Evolutionary conservation across 2,797 vertebrate genomes (phyloP).

Genomic region (Danio kyathit): DNA sequence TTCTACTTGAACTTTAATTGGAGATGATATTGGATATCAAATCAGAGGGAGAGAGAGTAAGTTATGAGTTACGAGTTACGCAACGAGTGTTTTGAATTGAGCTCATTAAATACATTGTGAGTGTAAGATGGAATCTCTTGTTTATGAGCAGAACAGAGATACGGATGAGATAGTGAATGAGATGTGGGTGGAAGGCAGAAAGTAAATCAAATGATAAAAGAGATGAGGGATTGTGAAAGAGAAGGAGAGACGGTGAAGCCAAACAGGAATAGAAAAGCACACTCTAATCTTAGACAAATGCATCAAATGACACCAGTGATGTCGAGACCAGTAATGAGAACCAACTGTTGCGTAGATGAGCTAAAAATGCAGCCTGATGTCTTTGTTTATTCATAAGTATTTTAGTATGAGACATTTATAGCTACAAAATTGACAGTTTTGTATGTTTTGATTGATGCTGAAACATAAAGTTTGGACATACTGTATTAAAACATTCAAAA

Average conservation of each 20-base stretch:
- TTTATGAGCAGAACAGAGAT: not conserved
- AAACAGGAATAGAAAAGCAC: not conserved
- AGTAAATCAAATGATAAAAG: slow-evolving; percentile 16
- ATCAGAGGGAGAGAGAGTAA: not conserved
- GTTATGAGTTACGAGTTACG: not conserved
- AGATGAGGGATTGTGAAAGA: slow-evolving; percentile 18
- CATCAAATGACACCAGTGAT: not conserved
- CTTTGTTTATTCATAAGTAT: too few relatives aligned
- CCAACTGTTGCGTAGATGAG: not conserved
- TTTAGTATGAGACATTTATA: too few relatives aligned
- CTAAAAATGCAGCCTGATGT: not conserved
- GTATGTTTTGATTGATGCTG: too few relatives aligned
- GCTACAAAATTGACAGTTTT: too few relatives aligned
- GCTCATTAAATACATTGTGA: slow-evolving; percentile 37
- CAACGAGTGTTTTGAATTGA: slow-evolving; percentile 26
- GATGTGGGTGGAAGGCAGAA: not conserved
- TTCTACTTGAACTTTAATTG: slow-evolving; percentile 7
- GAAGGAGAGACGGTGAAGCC: not conserved
- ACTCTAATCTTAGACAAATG: slow-evolving; percentile 16
- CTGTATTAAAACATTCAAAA: too few relatives aligned
- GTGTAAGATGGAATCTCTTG: slow-evolving; percentile 11
- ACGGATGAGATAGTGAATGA: slow-evolving; percentile 3
- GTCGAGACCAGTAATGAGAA: not conserved
- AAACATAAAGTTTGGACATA: too few relatives aligned
- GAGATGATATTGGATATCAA: slow-evolving; percentile 13